A percentile compares a stretch with the other conserved stretches of the same genome.
These are phyloP conservation scores for Merluccius polli DNA, from an alignment of 2,797 vertebrate species.

Conservation along the genomic window DNA sequence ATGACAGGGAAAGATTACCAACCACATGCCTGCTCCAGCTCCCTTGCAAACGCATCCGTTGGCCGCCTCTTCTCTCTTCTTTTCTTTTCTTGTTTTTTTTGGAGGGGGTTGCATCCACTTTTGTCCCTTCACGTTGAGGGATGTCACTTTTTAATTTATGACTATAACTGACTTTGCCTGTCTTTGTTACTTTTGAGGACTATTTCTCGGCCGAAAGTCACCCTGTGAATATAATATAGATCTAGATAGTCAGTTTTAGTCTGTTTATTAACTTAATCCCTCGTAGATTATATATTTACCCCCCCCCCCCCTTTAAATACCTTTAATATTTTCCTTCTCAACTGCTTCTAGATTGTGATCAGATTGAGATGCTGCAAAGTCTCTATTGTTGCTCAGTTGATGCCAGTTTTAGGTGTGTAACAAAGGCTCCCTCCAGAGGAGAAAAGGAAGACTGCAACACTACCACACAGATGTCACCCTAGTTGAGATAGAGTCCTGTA, in stretches of 20 bases:
- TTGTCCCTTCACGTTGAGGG: not conserved
- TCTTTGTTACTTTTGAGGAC: not conserved
- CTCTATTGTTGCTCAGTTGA: not conserved
- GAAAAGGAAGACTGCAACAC: slow-evolving; percentile 28
- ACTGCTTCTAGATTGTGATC: not conserved
- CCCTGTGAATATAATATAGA: not conserved
- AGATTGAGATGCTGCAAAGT: not conserved
- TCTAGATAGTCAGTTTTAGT: not conserved
- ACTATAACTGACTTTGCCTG: not conserved
- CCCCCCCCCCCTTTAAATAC: not conserved
- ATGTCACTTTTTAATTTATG: slow-evolving; percentile 1
- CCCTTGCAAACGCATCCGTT: slow-evolving; percentile 61
- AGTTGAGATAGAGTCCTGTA: not conserved
- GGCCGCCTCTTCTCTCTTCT: slow-evolving; percentile 29
- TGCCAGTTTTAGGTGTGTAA: slow-evolving; percentile 9
- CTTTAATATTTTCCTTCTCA: not conserved
- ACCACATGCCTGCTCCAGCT: slow-evolving; percentile 69
- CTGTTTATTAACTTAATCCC: not conserved
- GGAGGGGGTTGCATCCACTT: not conserved
- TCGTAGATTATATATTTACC: not conserved
- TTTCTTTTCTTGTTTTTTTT: not conserved
- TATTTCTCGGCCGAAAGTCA: not conserved
- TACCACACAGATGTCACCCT: not conserved
- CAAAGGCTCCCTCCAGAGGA: slow-evolving; percentile 41
- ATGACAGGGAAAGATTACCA: slow-evolving; percentile 76